Percentiles rank a stretch among this genome's conserved stretches.
phyloP scores from a whole-genome alignment of 1,140 invertebrate species.

The Aphidius ervi region DNA sequence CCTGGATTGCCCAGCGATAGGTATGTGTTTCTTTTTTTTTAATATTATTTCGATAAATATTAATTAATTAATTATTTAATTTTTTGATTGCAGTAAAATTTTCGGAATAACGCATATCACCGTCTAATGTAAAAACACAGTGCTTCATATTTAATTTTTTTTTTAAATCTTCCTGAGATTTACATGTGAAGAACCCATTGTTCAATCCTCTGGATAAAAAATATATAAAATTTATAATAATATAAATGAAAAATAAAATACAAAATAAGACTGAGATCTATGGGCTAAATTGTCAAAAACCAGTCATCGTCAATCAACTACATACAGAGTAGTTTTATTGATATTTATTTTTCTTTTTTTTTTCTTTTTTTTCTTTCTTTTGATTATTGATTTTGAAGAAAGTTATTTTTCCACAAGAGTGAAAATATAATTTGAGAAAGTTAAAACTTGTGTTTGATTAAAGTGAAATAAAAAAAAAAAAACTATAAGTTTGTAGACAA shows the following conservation, averaged over 20 bases:
- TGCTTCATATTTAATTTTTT: slow-evolving; percentile 37
- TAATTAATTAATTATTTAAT: not conserved
- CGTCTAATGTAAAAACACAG: slow-evolving; percentile 48
- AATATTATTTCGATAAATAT: not conserved
- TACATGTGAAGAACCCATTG: slow-evolving; percentile 45
- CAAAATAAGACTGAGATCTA: slow-evolving; percentile 50
- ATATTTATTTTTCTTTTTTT: not conserved
- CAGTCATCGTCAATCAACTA: slow-evolving; percentile 34
- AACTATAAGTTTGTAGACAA: not conserved
- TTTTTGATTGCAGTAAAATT: slow-evolving; percentile 42
- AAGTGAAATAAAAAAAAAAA: too few species aligned
- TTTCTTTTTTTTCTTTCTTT: not conserved
- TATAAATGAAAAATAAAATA: slow-evolving; percentile 34
- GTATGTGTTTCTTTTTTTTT: too few species aligned
- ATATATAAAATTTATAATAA: slow-evolving; percentile 36
- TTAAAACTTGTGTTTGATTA: too few species aligned
- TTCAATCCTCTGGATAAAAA: slow-evolving; percentile 51
- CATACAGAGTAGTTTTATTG: slow-evolving; percentile 30
- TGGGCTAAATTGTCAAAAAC: slow-evolving; percentile 43
- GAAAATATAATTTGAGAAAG: too few species aligned
- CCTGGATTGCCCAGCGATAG: too few species aligned
- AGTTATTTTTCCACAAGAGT: too few species aligned
- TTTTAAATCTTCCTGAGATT: slow-evolving; percentile 32
- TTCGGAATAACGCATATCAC: slow-evolving; percentile 50
- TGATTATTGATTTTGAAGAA: slow-evolving; percentile 1